A percentile compares a stretch with the other conserved stretches of the same genome.
Evolutionary conservation across 2,113 vertebrate species (phyloP).

Genomic region (Ardeotis arabs): DNA sequence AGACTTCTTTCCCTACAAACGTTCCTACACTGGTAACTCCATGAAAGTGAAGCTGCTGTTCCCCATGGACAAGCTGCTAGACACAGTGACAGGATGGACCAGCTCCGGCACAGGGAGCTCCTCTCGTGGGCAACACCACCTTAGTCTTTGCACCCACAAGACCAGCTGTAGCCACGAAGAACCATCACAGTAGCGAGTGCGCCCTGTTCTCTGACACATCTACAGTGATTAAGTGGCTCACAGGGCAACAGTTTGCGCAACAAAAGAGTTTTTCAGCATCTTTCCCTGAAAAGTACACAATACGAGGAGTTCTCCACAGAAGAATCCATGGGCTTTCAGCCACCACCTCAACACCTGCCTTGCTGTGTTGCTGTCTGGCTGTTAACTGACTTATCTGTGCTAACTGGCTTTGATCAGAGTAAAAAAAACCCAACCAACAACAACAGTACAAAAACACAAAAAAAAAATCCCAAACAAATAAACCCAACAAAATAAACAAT

Average conservation of each 20-base stretch:
- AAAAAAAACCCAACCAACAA: neutral
- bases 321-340: neutral
- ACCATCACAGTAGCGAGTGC: accelerated
- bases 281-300: neutral
- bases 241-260: neutral
- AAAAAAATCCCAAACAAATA: no score
- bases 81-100: neutral
- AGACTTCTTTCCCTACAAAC: neutral
- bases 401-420: neutral
- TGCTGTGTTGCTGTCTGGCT: neutral
- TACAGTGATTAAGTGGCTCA: neutral
- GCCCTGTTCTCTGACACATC: neutral
- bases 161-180: neutral
- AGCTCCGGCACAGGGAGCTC: neutral
- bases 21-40: no score
- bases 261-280: neutral
- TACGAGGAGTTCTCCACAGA: neutral
- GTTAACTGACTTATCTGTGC: neutral
- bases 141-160: neutral
- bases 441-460: no score
- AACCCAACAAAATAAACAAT: no score
- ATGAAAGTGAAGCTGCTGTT: neutral
- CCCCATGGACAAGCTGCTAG: neutral
- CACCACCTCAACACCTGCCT: no score
- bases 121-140: neutral